Percentiles rank a stretch among this genome's conserved stretches.
phyloP scores from a whole-genome alignment of 1,140 invertebrate species.

The Dendrolimus kikuchii region DNA sequence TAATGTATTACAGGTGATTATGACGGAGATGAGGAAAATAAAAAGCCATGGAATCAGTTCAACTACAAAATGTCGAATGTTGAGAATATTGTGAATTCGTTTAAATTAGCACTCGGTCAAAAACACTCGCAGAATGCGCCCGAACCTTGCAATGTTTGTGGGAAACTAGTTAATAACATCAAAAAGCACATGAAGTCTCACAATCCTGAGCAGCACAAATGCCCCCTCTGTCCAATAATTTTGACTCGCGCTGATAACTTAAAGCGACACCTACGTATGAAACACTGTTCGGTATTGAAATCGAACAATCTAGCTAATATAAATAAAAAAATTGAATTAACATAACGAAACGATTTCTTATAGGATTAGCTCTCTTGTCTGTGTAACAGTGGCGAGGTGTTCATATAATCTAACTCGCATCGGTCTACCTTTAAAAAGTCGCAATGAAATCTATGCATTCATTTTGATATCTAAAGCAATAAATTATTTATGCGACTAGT shows the following conservation, averaged over 20 bases:
- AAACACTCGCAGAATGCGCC: conserved; percentile 35
- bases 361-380: too few relatives aligned
- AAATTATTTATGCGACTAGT: too few relatives aligned
- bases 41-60: conserved; percentile 44
- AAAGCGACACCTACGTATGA: conserved; percentile 79
- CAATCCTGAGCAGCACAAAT: conserved; percentile 79
- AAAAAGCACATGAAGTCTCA: conserved; percentile 83
- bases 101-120: conserved; percentile 42
- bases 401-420: too few relatives aligned
- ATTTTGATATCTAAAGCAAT: too few relatives aligned
- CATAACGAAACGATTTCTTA: conserved; percentile 1
- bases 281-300: conserved; percentile 73
- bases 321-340: conserved; percentile 41
- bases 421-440: too few relatives aligned
- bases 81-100: conserved; percentile 51
- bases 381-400: too few relatives aligned
- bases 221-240: conserved; percentile 78
- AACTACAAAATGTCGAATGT: conserved; percentile 47
- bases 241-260: conserved; percentile 81
- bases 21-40: conserved; percentile 60
- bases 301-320: conserved; percentile 50
- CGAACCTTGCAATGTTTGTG: conserved; percentile 76
- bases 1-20: conserved; percentile 63
- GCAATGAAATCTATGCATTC: too few relatives aligned
- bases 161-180: conserved; percentile 81